Conservation (phyloP, 1,140 invertebrate genomes). For the Gryon sp. region DNA sequence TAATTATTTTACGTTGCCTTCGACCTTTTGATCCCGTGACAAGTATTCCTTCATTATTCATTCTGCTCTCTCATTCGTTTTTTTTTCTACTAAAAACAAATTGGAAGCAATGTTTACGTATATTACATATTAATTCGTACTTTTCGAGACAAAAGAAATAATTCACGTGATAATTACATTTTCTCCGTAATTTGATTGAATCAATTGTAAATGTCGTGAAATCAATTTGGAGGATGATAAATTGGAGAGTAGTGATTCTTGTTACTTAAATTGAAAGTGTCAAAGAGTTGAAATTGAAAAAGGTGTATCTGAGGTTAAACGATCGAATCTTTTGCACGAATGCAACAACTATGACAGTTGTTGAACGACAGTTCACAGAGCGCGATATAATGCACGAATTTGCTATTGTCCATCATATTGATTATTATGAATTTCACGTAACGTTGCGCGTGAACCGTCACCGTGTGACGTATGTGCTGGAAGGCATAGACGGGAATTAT, state of each 20-base stretch:
- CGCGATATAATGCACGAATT: constrained; percentile 24
- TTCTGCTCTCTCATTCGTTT: neutral
- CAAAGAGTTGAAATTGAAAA: too few relatives aligned
- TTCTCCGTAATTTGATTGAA: neutral
- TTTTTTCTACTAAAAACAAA: neutral
- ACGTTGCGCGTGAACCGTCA: constrained; percentile 48
- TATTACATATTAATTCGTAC: neutral
- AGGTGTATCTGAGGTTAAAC: too few relatives aligned
- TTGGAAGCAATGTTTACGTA: neutral
- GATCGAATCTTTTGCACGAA: neutral
- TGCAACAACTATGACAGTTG: constrained; percentile 1
- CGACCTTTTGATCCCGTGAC: constrained; percentile 33
- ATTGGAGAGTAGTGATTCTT: too few relatives aligned
- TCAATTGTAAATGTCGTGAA: too few relatives aligned
- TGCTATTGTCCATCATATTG: constrained; percentile 45
- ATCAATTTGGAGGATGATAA: too few relatives aligned
- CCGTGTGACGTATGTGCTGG: constrained; percentile 53
- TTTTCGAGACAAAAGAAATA: neutral
- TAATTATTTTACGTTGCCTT: constrained; percentile 49
- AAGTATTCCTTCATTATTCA: constrained; percentile 30
- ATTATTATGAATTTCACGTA: constrained; percentile 47
- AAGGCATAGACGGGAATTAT: constrained; percentile 58
- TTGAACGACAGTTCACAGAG: neutral
- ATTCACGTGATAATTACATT: too few relatives aligned
- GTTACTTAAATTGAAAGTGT: too few relatives aligned